Percentiles rank a stretch among this genome's conserved stretches.
phyloP scores from a whole-genome alignment of 2,888 invertebrate species.

The Cryptosula pallasiana region DNA sequence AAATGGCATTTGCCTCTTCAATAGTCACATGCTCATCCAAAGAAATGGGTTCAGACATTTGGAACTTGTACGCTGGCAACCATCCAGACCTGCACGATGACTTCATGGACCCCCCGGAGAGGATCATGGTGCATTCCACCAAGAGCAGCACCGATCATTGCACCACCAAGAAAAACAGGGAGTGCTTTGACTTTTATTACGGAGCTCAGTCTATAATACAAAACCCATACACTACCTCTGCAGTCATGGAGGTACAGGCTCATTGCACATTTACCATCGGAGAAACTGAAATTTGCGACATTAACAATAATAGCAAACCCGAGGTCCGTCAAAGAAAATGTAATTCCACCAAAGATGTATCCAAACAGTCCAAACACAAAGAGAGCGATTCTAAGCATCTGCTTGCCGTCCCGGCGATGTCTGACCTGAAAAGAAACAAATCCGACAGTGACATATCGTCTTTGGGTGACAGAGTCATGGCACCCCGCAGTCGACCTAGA shows the following conservation, averaged over 20 bases:
- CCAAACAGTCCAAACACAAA: neutral
- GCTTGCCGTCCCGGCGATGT: neutral
- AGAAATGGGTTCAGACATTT: conserved; percentile 13
- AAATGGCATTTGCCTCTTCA: neutral
- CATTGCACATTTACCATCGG: neutral
- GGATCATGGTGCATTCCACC: conserved; percentile 10
- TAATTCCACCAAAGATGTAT: neutral
- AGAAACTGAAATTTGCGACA: neutral
- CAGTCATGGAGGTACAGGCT: neutral
- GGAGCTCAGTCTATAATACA: neutral
- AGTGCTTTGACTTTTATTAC: neutral
- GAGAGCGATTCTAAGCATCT: neutral
- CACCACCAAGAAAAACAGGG: neutral
- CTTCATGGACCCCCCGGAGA: conserved; percentile 13
- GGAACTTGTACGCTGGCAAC: conserved; percentile 13
- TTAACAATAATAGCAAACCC: neutral
- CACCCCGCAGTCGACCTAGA: neutral
- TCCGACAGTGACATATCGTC: conserved; percentile 3
- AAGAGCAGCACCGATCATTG: neutral
- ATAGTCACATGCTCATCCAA: conserved; percentile 1
- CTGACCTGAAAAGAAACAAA: neutral
- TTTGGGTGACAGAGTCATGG: neutral
- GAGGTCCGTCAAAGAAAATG: too few relatives aligned
- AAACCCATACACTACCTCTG: conserved; percentile 10
- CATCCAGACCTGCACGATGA: conserved; percentile 11